Percentiles rank a stretch among this genome's conserved stretches.
Evolutionary conservation across 1,140 invertebrate species (phyloP).

Genomic region (Portunus trituberculatus): DNA sequence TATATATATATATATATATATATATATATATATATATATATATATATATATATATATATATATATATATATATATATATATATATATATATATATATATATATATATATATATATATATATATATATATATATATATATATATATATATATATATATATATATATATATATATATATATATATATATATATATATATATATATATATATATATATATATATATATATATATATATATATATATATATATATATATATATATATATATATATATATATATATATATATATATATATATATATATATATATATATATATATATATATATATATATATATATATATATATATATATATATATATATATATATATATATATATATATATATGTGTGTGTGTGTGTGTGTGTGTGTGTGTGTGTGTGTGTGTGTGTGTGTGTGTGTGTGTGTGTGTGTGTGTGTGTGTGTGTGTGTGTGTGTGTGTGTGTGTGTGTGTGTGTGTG

Average conservation of each 20-base stretch:
- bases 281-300: slow-evolving; percentile 45
- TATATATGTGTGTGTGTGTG: slow-evolving; percentile 13
- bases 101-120: neutral
- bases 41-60: neutral
- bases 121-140: neutral
- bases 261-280: slow-evolving; percentile 46
- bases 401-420: neutral
- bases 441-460: neutral
- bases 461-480: neutral
- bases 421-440: neutral
- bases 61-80: neutral
- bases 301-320: slow-evolving; percentile 34
- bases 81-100: neutral
- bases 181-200: slow-evolving; percentile 31
- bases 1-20: neutral
- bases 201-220: slow-evolving; percentile 34
- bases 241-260: slow-evolving; percentile 46
- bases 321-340: neutral
- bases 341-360: neutral
- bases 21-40: slow-evolving; percentile 8
- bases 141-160: neutral
- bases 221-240: slow-evolving; percentile 48
- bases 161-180: neutral
- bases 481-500: neutral
- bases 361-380: neutral